Evolutionary conservation across 2,113 vertebrate genomes (phyloP).

Genomic region (Brevimyrus niger): DNA sequence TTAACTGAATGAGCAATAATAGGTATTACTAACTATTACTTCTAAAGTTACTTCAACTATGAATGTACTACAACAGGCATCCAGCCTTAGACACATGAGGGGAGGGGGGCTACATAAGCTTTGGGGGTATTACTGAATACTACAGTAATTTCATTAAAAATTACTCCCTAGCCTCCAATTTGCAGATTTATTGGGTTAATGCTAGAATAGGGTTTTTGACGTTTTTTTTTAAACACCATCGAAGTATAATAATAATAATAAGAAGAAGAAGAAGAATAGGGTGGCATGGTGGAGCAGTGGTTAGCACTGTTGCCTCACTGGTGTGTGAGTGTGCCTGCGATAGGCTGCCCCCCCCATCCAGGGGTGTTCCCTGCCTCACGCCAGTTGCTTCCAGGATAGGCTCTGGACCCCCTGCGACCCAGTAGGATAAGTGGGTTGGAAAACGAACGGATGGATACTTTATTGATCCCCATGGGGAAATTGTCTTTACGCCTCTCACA

Average conservation of each 20-base stretch:
- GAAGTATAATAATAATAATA: neutral
- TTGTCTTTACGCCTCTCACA: no score
- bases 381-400: no score
- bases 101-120: neutral
- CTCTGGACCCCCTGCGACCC: no score
- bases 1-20: neutral
- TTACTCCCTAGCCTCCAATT: neutral
- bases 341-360: no score
- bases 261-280: no score
- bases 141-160: neutral
- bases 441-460: no score
- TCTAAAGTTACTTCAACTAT: neutral
- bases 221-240: neutral
- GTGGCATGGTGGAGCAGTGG: no score
- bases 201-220: neutral
- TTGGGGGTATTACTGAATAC: neutral
- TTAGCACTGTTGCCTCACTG: no score
- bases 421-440: no score
- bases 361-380: no score
- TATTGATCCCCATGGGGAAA: no score
- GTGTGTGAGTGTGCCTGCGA: no score
- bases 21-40: neutral
- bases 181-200: neutral
- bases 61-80: neutral
- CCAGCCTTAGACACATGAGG: neutral